Percentiles rank a stretch among this genome's conserved stretches.
Conservation (phyloP, 2,888 invertebrate genomes). For the Volucella zonaria region DNA sequence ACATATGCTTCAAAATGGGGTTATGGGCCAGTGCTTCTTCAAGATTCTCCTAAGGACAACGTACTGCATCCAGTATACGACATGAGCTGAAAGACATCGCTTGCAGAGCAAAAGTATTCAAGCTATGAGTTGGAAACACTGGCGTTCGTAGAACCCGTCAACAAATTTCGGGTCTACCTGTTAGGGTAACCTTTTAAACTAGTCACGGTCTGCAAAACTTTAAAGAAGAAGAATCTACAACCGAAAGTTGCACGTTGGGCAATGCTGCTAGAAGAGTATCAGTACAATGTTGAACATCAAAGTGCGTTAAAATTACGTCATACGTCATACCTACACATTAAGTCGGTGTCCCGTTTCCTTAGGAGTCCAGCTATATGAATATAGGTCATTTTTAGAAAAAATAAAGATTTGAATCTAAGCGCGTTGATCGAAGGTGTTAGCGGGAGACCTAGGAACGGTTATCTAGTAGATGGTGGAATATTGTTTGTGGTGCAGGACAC, state of each 20-base stretch:
- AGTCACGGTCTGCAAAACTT: constrained; percentile 2
- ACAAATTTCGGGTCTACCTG: constrained; percentile 1
- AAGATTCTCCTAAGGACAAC: too few relatives aligned
- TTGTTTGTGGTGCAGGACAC: not conserved
- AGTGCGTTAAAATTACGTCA: not conserved
- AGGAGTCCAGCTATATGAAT: not conserved
- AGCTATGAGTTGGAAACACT: not conserved
- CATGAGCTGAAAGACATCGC: too few relatives aligned
- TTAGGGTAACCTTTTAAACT: not conserved
- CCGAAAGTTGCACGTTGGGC: constrained; percentile 18
- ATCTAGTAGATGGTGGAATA: not conserved
- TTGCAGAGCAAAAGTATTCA: not conserved
- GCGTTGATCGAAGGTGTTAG: not conserved
- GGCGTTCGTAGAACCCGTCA: not conserved
- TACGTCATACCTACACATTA: constrained; percentile 6
- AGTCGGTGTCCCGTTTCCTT: constrained; percentile 2
- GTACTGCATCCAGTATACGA: too few relatives aligned
- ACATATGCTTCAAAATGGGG: not conserved
- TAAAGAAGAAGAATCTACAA: too few relatives aligned
- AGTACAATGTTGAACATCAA: constrained; percentile 1
- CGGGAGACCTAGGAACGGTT: not conserved
- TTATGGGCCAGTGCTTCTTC: too few relatives aligned
- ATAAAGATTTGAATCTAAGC: not conserved
- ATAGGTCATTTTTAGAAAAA: not conserved
- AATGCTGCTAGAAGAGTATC: constrained; percentile 15